These are phyloP conservation scores for Drosophila watanabei DNA, from an alignment of 1,140 invertebrate species.

Conservation along the genomic window DNA sequence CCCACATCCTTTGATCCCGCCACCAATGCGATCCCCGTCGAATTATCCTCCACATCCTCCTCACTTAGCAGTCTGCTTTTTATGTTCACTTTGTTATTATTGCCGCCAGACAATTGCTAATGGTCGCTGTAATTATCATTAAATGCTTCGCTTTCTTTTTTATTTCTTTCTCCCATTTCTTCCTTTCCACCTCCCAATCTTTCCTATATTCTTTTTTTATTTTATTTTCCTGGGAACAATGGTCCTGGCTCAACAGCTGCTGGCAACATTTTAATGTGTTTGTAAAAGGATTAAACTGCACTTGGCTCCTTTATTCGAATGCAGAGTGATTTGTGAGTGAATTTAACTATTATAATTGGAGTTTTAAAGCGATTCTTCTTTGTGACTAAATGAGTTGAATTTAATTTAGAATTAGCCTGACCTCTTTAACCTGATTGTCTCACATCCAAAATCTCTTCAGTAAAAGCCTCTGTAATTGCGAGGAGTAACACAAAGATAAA, in stretches of 20 bases:
- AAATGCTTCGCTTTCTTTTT: slow-evolving; percentile 57
- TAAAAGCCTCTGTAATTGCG: neutral
- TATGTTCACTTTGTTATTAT: slow-evolving; percentile 70
- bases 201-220: neutral
- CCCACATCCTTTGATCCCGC: neutral
- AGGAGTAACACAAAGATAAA: slow-evolving; percentile 2
- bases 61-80: slow-evolving; percentile 50
- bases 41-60: slow-evolving; percentile 3
- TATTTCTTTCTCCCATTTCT: slow-evolving; percentile 16
- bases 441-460: neutral
- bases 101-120: slow-evolving; percentile 75
- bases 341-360: neutral
- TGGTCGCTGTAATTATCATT: slow-evolving; percentile 77
- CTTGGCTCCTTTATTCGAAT: slow-evolving; percentile 47
- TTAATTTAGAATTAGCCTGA: neutral
- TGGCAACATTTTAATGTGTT: slow-evolving; percentile 58
- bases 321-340: slow-evolving; percentile 28
- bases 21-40: neutral
- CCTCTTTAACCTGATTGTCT: neutral
- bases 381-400: neutral
- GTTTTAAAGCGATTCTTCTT: neutral
- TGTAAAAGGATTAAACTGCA: slow-evolving; percentile 60
- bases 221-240: slow-evolving; percentile 24
- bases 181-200: slow-evolving; percentile 18
- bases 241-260: slow-evolving; percentile 46